Evolutionary conservation across 2,113 vertebrate genomes (phyloP).

Genomic region (Todiramphus chloris): DNA sequence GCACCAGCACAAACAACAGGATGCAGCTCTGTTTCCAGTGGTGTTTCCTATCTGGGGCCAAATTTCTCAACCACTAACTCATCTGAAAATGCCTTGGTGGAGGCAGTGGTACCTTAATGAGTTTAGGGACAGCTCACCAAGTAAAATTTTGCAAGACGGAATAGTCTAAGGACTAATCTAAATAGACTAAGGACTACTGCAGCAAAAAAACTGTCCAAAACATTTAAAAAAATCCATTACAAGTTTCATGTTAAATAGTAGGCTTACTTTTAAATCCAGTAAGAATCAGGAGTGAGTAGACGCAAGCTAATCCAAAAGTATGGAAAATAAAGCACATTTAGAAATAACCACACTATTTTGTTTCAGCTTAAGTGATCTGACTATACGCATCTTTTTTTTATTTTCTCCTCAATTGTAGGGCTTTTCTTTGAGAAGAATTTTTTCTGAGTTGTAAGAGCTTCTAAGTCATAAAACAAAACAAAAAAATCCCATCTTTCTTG

Average conservation of each 20-base stretch:
- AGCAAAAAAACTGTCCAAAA: background rate
- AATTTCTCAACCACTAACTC: background rate
- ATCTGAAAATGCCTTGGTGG: background rate
- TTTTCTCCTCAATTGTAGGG: background rate
- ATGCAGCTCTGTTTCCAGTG: background rate
- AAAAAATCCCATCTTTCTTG: background rate
- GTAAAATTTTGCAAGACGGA: background rate
- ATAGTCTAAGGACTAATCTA: too few relatives aligned
- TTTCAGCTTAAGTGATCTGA: background rate
- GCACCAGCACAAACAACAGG: conserved; percentile 21
- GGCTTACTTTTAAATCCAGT: background rate
- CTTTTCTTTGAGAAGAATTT: background rate
- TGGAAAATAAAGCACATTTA: background rate
- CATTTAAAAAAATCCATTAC: background rate
- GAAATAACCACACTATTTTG: background rate
- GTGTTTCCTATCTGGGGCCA: background rate
- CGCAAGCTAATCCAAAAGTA: background rate
- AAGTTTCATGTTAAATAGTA: background rate
- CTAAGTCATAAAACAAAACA: background rate
- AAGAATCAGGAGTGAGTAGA: background rate
- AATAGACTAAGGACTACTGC: background rate
- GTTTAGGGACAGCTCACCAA: background rate
- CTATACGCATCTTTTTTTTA: background rate
- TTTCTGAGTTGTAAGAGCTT: background rate
- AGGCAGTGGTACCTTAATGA: background rate